Percentiles rank a stretch among this genome's conserved stretches.
Evolutionary conservation across 2,113 vertebrate species (phyloP).

Genomic region (Protomyctophum bolini): DNA sequence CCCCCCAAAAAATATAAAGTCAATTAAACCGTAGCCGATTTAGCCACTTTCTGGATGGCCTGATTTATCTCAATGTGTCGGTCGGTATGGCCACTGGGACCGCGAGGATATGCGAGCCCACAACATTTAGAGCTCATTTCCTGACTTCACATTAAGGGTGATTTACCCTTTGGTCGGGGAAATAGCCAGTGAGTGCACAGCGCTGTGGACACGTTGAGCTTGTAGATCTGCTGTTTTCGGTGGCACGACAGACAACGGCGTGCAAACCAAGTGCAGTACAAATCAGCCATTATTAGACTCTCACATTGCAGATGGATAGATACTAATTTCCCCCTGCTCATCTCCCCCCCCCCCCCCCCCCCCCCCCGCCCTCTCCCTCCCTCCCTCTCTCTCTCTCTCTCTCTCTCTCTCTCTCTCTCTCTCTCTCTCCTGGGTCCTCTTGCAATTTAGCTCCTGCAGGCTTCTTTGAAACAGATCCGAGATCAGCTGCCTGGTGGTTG

Average conservation of each 20-base stretch:
- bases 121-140: no score
- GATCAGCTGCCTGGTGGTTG: slow-evolving; percentile 39
- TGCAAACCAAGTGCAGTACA: no score
- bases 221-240: slow-evolving; percentile 70
- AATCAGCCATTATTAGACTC: slow-evolving; percentile 51
- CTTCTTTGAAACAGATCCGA: slow-evolving; percentile 57
- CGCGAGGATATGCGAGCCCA: slow-evolving; percentile 31
- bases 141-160: slow-evolving; percentile 52
- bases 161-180: no score
- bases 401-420: neutral
- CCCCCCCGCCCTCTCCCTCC: no score
- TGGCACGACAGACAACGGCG: no score
- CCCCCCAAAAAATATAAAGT: slow-evolving; percentile 67
- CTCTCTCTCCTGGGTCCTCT: slow-evolving; percentile 39
- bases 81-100: slow-evolving; percentile 64
- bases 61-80: slow-evolving; percentile 70
- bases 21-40: slow-evolving; percentile 67
- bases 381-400: no score
- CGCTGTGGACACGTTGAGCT: neutral
- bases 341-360: no score
- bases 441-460: slow-evolving; percentile 44
- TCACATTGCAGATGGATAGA: slow-evolving; percentile 69
- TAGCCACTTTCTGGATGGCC: slow-evolving; percentile 56
- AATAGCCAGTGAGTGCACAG: no score
- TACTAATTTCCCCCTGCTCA: slow-evolving; percentile 56